Percentiles rank a stretch among this genome's conserved stretches.
These are phyloP conservation scores for Leptodactylus fallax DNA, from an alignment of 2,797 vertebrate species.

Conservation along the genomic window DNA sequence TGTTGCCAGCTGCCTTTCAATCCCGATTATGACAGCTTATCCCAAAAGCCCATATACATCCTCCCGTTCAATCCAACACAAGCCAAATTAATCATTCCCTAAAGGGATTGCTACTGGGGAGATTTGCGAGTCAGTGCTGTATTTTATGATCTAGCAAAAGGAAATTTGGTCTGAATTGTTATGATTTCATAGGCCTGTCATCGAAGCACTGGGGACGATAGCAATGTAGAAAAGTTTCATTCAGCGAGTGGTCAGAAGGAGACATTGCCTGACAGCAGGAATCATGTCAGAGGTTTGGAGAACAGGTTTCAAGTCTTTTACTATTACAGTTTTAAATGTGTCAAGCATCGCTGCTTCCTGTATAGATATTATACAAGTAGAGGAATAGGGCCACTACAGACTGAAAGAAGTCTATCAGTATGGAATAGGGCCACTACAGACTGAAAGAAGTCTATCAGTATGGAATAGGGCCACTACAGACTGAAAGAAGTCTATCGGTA, in stretches of 20 bases:
- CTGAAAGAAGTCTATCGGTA: too few relatives aligned
- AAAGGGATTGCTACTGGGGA: slow-evolving; percentile 54
- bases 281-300: not conserved
- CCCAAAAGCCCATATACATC: slow-evolving; percentile 49
- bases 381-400: too few relatives aligned
- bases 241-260: not conserved
- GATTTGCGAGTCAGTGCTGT: slow-evolving; percentile 38
- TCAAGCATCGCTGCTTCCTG: too few relatives aligned
- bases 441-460: too few relatives aligned
- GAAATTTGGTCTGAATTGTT: slow-evolving; percentile 11
- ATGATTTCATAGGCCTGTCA: slow-evolving; percentile 23
- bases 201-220: not conserved
- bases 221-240: not conserved
- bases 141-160: slow-evolving; percentile 35
- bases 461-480: too few relatives aligned
- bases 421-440: too few relatives aligned
- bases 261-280: not conserved
- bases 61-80: slow-evolving; percentile 54
- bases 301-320: not conserved
- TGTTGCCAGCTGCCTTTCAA: slow-evolving; percentile 63
- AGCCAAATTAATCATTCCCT: slow-evolving; percentile 59
- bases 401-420: too few relatives aligned
- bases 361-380: too few relatives aligned
- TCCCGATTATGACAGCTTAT: slow-evolving; percentile 61
- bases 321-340: too few relatives aligned